A percentile compares a stretch with the other conserved stretches of the same genome.
These are phyloP conservation scores for Gallinago solitaria DNA, from an alignment of 2,797 vertebrate species.

Conservation along the genomic window DNA sequence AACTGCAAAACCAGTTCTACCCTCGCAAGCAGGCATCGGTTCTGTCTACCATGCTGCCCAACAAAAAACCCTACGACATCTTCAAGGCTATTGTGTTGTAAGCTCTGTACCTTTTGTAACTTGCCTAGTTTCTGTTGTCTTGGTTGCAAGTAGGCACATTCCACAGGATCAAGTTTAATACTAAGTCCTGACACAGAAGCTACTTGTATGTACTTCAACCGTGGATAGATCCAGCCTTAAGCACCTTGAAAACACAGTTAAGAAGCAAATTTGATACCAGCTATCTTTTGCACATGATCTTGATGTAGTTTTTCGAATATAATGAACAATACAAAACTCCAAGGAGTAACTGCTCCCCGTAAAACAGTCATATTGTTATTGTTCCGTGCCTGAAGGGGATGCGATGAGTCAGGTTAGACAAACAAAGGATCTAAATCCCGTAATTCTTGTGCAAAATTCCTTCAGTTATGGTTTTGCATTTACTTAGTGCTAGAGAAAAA, in stretches of 20 bases:
- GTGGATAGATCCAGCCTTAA: not conserved
- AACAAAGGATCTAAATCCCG: not conserved
- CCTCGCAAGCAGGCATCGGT: not conserved
- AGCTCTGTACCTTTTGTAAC: not conserved
- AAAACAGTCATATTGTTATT: not conserved
- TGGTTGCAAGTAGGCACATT: not conserved
- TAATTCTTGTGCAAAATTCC: not conserved
- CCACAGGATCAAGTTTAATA: not conserved
- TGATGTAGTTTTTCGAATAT: not conserved
- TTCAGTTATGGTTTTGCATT: not conserved
- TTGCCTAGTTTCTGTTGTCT: not conserved
- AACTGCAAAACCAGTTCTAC: not conserved
- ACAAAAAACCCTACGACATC: accelerated
- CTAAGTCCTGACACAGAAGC: not conserved
- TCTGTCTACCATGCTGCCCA: not conserved
- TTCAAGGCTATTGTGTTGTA: not conserved
- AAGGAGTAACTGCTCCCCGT: not conserved
- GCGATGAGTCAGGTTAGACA: not conserved
- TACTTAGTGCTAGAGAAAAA: not conserved
- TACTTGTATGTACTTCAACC: not conserved
- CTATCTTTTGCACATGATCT: not conserved
- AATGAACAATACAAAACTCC: not conserved
- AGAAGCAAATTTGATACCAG: not conserved
- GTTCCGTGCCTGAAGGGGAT: not conserved
- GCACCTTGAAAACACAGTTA: not conserved